Conservation (phyloP, 2,113 vertebrate genomes). For the Melospiza melodia region DNA sequence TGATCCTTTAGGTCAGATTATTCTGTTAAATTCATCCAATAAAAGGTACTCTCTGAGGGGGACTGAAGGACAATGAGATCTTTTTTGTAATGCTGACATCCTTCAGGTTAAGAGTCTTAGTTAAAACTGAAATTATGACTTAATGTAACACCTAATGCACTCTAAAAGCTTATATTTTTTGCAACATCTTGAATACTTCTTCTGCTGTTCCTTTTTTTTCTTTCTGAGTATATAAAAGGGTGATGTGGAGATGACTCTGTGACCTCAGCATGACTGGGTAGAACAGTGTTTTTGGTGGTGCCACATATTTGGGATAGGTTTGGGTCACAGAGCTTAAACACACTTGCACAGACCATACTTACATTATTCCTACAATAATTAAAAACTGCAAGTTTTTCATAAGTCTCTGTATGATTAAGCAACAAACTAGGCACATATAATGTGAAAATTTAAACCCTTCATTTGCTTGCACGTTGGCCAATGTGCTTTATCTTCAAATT, state of each 20-base stretch:
- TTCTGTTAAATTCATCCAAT: background rate
- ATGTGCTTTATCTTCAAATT: background rate
- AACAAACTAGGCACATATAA: background rate
- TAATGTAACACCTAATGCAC: background rate
- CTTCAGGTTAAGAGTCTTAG: background rate
- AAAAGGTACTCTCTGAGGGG: background rate
- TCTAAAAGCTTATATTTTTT: fast-evolving
- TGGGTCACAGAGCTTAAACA: background rate
- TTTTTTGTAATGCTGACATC: background rate
- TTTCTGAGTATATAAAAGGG: background rate
- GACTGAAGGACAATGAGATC: background rate
- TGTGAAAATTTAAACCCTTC: background rate
- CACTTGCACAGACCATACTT: background rate
- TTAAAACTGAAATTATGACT: background rate
- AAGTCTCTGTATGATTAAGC: fast-evolving
- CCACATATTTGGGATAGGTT: background rate
- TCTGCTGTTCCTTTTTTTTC: background rate
- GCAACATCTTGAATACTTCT: background rate
- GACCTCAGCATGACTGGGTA: background rate
- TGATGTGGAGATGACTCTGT: background rate
- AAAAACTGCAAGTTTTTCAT: background rate
- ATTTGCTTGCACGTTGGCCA: background rate
- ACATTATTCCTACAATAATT: background rate
- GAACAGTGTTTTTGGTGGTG: background rate
- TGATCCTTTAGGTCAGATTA: background rate